phyloP scores from a whole-genome alignment of 2,113 vertebrate genomes.

The Nibea coibor region DNA sequence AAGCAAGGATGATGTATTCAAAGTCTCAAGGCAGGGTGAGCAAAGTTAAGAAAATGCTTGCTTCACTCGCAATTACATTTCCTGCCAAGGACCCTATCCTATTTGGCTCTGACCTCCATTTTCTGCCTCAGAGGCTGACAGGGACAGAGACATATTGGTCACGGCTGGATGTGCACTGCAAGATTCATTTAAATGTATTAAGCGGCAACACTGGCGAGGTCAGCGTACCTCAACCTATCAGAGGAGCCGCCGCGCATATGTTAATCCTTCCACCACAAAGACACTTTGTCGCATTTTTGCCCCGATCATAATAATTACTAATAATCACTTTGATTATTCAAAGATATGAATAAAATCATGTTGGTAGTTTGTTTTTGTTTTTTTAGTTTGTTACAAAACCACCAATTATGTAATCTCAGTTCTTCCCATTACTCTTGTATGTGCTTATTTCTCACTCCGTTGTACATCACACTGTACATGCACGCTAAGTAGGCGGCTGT shows the following conservation, averaged over 20 bases:
- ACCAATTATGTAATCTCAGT: not conserved
- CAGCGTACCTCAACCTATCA: constrained; percentile 22
- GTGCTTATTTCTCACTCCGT: not conserved
- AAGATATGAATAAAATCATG: not conserved
- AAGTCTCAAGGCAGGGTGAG: constrained; percentile 11
- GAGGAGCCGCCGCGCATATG: not conserved
- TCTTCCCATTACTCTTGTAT: not conserved
- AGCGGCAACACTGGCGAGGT: constrained; percentile 19
- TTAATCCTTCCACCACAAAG: not conserved
- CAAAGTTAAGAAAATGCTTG: constrained; percentile 20
- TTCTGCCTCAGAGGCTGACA: constrained; percentile 39
- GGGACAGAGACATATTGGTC: constrained; percentile 45
- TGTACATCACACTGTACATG: not conserved
- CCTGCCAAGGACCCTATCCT: constrained; percentile 53
- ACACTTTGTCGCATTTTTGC: not conserved
- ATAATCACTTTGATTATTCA: not conserved
- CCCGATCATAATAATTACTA: not conserved
- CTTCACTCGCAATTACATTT: constrained; percentile 29
- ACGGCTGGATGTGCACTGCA: constrained; percentile 24
- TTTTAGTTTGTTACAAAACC: not conserved
- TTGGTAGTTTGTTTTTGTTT: too few relatives aligned
- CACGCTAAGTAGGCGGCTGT: not conserved
- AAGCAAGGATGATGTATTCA: constrained; percentile 2
- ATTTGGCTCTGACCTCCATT: constrained; percentile 60
- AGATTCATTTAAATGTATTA: constrained; percentile 55